phyloP scores from a whole-genome alignment of 1,140 invertebrate genomes.

The Diabrotica virgifera region DNA sequence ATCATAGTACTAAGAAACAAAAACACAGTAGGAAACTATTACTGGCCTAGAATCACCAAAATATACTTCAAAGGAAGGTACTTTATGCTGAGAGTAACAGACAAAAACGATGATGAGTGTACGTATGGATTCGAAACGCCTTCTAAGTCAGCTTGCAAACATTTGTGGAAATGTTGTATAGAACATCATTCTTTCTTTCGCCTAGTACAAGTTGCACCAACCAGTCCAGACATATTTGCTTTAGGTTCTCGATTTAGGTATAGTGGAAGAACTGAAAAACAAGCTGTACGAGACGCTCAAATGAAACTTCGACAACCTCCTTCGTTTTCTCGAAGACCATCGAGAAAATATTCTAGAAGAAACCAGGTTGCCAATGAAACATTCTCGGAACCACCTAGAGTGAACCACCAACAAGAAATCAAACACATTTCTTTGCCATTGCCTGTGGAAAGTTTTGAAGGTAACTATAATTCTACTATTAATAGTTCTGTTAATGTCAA shows the following conservation, averaged over 20 bases:
- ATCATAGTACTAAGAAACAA: slow-evolving; percentile 94
- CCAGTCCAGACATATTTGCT: slow-evolving; percentile 67
- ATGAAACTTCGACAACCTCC: slow-evolving; percentile 68
- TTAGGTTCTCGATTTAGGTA: slow-evolving; percentile 63
- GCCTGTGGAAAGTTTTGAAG: slow-evolving; percentile 50
- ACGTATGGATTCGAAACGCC: slow-evolving; percentile 94
- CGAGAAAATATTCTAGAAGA: slow-evolving; percentile 69
- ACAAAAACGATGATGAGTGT: slow-evolving; percentile 94
- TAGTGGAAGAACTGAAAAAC: slow-evolving; percentile 66
- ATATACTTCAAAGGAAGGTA: slow-evolving; percentile 94
- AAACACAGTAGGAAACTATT: slow-evolving; percentile 97
- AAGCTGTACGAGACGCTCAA: slow-evolving; percentile 59
- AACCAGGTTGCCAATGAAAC: slow-evolving; percentile 11
- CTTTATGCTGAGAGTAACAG: slow-evolving; percentile 92
- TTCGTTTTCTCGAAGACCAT: slow-evolving; percentile 83
- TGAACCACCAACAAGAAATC: slow-evolving; percentile 52
- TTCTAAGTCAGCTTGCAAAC: slow-evolving; percentile 93
- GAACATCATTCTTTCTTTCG: slow-evolving; percentile 99
- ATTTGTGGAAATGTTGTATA: slow-evolving; percentile 97
- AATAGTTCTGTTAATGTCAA: slow-evolving; percentile 31
- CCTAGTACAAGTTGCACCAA: slow-evolving; percentile 73
- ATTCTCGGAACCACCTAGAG: slow-evolving; percentile 17
- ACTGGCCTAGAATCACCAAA: slow-evolving; percentile 96
- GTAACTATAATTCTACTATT: slow-evolving; percentile 24
- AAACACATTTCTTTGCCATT: slow-evolving; percentile 61